phyloP scores from a whole-genome alignment of 2,888 invertebrate species.

The Halictus quadricinctus region DNA sequence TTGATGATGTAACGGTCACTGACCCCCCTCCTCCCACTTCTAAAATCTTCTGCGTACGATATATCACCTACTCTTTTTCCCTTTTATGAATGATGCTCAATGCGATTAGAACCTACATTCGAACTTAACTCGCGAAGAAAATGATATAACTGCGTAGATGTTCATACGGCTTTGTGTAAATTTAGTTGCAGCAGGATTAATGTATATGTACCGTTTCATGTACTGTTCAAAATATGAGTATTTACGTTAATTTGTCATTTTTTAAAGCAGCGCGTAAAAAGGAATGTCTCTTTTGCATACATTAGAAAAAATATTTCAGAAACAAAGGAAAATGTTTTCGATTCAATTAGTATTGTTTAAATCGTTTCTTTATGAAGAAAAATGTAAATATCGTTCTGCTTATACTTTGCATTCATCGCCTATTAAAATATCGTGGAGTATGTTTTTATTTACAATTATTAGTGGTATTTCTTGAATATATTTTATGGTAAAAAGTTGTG shows the following conservation, averaged over 20 bases:
- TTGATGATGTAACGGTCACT: constrained; percentile 82
- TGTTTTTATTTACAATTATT: neutral
- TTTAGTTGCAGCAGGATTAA: constrained; percentile 12
- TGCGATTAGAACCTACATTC: constrained; percentile 57
- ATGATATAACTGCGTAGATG: constrained; percentile 26
- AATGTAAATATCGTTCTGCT: constrained; percentile 14
- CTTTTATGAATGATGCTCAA: constrained; percentile 64
- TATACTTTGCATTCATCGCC: neutral
- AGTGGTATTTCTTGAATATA: neutral
- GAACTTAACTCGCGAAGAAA: constrained; percentile 54
- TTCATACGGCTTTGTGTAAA: constrained; percentile 3
- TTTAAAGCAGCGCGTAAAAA: neutral
- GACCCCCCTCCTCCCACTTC: constrained; percentile 78
- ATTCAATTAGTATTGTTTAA: constrained; percentile 55
- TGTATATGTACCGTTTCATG: neutral
- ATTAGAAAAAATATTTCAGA: constrained; percentile 28
- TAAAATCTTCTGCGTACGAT: constrained; percentile 62
- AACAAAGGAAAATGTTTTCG: constrained; percentile 61
- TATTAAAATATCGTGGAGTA: neutral
- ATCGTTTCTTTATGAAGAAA: neutral
- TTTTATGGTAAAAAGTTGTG: constrained; percentile 29
- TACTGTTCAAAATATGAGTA: neutral
- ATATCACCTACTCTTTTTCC: constrained; percentile 63
- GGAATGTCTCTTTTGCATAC: too few relatives aligned
- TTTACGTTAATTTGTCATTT: neutral